Evolutionary conservation across 2,113 vertebrate genomes (phyloP).

Genomic region (Falco punctatus): DNA sequence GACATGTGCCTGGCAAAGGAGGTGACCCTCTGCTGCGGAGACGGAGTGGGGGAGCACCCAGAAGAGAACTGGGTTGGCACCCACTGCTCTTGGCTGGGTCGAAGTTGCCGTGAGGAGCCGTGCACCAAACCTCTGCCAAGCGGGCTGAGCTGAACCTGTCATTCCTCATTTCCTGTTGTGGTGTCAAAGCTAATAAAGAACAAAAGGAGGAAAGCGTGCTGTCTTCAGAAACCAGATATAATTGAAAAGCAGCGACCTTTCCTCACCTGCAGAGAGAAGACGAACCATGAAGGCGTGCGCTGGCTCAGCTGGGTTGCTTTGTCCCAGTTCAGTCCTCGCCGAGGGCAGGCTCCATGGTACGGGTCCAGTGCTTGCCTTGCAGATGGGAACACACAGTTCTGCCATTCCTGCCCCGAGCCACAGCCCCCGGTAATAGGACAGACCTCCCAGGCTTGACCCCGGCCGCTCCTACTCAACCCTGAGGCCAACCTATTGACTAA

Average conservation of each 20-base stretch:
- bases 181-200: neutral
- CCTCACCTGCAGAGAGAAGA: neutral
- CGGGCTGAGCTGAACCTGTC: neutral
- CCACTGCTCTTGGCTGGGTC: accelerated
- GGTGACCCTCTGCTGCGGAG: neutral
- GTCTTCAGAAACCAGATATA: neutral
- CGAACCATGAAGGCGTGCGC: accelerated
- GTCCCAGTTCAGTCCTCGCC: neutral
- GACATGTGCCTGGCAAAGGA: neutral
- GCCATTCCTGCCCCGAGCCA: neutral
- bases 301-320: neutral
- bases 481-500: neutral
- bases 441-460: neutral
- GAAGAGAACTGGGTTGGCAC: neutral
- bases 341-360: neutral
- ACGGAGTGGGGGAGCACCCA: neutral
- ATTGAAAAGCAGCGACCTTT: neutral
- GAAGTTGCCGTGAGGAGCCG: neutral
- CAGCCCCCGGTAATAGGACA: accelerated
- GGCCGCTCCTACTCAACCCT: neutral
- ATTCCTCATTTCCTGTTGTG: neutral
- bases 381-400: neutral
- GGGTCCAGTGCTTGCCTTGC: neutral
- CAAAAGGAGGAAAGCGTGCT: neutral
- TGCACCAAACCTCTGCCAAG: neutral